These are phyloP conservation scores for Ptyas mucosa DNA, from an alignment of 2,113 vertebrate species.

Conservation along the genomic window DNA sequence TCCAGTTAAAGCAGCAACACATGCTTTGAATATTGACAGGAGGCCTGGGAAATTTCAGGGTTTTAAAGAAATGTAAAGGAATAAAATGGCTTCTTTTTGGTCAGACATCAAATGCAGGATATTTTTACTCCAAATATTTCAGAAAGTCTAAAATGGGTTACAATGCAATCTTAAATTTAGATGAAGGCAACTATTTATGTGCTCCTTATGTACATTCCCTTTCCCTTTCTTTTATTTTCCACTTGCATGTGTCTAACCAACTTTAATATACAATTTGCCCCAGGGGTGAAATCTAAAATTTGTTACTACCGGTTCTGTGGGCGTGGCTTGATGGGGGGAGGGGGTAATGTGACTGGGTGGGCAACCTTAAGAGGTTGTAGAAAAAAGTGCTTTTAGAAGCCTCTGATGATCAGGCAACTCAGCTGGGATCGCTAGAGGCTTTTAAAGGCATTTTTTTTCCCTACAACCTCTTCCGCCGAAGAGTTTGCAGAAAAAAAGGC, in stretches of 20 bases:
- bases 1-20: constrained; percentile 38
- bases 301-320: too few relatives aligned
- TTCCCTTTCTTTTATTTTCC: neutral
- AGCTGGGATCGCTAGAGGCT: too few relatives aligned
- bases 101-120: constrained; percentile 40
- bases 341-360: too few relatives aligned
- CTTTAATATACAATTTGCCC: constrained; percentile 5
- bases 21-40: constrained; percentile 54
- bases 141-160: neutral
- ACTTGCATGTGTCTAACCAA: neutral
- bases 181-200: neutral
- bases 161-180: neutral
- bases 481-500: too few relatives aligned
- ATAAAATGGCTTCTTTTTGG: constrained; percentile 22
- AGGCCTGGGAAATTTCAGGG: constrained; percentile 34
- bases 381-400: too few relatives aligned
- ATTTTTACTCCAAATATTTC: constrained; percentile 11
- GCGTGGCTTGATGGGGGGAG: too few relatives aligned
- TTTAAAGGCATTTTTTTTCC: too few relatives aligned
- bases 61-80: constrained; percentile 16
- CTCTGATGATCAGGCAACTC: too few relatives aligned
- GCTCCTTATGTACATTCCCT: neutral
- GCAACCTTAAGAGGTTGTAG: too few relatives aligned
- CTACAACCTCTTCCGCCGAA: too few relatives aligned
- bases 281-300: too few relatives aligned